These are phyloP conservation scores for Siphamia tubifer DNA, from an alignment of 2,113 vertebrate species.

Conservation along the genomic window DNA sequence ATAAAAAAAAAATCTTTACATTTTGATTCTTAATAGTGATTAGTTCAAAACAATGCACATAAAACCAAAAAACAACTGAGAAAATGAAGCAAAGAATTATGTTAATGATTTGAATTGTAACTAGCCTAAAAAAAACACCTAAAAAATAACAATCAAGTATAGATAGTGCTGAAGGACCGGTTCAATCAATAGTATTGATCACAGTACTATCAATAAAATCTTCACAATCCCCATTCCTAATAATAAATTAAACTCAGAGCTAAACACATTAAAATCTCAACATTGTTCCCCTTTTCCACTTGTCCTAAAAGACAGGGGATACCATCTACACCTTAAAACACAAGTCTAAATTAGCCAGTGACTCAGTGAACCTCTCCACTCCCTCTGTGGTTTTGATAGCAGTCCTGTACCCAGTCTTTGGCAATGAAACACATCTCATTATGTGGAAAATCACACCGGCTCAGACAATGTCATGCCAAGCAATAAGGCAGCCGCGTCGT, in stretches of 20 bases:
- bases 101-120: no score
- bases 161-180: no score
- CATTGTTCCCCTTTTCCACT: not conserved
- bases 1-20: no score
- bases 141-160: no score
- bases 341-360: slow-evolving; percentile 30
- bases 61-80: no score
- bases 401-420: slow-evolving; percentile 19
- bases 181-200: no score
- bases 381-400: slow-evolving; percentile 6
- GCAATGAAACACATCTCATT: slow-evolving; percentile 61
- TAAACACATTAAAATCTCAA: not conserved
- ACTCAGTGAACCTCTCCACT: slow-evolving; percentile 4
- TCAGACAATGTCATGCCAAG: slow-evolving; percentile 25
- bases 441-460: slow-evolving; percentile 61
- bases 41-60: no score
- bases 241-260: not conserved
- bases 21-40: no score
- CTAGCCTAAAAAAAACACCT: no score
- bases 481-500: slow-evolving; percentile 20
- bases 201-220: no score
- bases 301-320: not conserved
- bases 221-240: no score
- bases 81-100: no score
- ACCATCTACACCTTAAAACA: slow-evolving; percentile 12